Evolutionary conservation across 2,888 invertebrate species (phyloP).

Genomic region (Deilephila porcellus): DNA sequence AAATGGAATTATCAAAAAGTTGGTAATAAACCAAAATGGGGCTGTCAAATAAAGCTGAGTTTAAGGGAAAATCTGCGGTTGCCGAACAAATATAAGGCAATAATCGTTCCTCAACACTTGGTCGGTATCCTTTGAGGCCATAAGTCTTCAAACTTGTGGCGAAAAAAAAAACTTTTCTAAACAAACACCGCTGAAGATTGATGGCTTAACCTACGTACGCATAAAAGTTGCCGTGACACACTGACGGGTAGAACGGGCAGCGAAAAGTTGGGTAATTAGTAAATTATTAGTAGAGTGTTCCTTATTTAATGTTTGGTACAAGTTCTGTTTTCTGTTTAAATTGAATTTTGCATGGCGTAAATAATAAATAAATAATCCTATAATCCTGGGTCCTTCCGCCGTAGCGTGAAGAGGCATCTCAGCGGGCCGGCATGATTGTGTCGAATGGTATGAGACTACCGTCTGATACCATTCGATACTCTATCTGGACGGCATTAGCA

Average conservation of each 20-base stretch:
- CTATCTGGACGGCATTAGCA: too few species aligned
- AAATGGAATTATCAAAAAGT: background rate
- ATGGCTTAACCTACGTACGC: constrained; percentile 66
- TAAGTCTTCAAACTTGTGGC: constrained; percentile 54
- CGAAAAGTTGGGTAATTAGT: constrained; percentile 1
- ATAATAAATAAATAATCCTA: too few species aligned
- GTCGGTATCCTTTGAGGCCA: constrained; percentile 49
- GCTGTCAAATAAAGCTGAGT: constrained; percentile 28
- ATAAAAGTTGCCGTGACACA: constrained; percentile 49
- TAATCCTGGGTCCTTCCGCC: too few species aligned
- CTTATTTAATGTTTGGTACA: too few species aligned
- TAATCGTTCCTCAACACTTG: constrained; percentile 64
- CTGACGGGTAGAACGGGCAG: background rate
- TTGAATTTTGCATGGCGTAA: too few species aligned
- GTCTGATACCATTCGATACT: too few species aligned
- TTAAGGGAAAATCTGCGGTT: constrained; percentile 25
- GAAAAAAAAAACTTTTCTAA: constrained; percentile 62
- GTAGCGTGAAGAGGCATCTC: too few species aligned
- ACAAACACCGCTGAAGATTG: constrained; percentile 69
- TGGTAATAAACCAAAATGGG: background rate
- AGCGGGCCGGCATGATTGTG: too few species aligned
- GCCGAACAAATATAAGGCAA: constrained; percentile 49
- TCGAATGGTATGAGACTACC: too few species aligned
- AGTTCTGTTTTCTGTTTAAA: too few species aligned
- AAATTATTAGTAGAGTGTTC: background rate